Evolutionary conservation across 2,888 invertebrate species (phyloP), one percentile per base, ranked within the genome.

Genomic region (Lacanobia oleracea): DNA sequence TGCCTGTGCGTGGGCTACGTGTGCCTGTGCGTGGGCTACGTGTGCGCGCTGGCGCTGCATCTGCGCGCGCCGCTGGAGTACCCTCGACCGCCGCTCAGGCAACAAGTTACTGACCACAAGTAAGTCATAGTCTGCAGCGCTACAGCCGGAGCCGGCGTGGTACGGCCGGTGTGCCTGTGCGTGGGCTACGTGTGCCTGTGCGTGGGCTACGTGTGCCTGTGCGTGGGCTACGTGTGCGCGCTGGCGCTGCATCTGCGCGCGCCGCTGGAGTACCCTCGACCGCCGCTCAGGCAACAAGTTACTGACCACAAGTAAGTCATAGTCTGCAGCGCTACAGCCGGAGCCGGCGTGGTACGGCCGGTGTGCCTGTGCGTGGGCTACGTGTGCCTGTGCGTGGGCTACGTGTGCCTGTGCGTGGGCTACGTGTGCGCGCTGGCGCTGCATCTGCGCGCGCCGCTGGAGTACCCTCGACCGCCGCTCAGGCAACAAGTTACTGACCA

Each of bases 351-450:
- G n/a, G n/a, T n/a, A n/a, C n/a, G n/a, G n/a, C n/a, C n/a, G n/a
- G n/a, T n/a, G n/a, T 76, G 86, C 0, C 87, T 88, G 64, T 72
- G 90, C 0, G 93, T 81, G 59, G 82, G 81, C 1, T 89, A 94
- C 89, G 92, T 93, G 76, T 86, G 8, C n/a, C n/a, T n/a, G n/a
- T n/a, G n/a, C n/a, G n/a, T n/a, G n/a, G n/a, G n/a, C n/a, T n/a
- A n/a, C n/a, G 81, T 85, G 33, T 33, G 33, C 33, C 33, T 33
- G 33, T 33, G 33, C 33, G 93, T 81, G 59, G 82, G 81, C 1
- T 89, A 94, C 89, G 92, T 93, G 76, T 86, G 89, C 21, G 90
- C 93, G 14, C 90, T 93, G 2, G 93, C 95, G 53, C 73, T 89
- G 60, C 94, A 95, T 76, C 86, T 94, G 82, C 90, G 91, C 7